Evolutionary conservation across 1,140 invertebrate genomes (phyloP), one percentile per base, ranked within the genome.

Genomic region (Micrasema minimum): DNA sequence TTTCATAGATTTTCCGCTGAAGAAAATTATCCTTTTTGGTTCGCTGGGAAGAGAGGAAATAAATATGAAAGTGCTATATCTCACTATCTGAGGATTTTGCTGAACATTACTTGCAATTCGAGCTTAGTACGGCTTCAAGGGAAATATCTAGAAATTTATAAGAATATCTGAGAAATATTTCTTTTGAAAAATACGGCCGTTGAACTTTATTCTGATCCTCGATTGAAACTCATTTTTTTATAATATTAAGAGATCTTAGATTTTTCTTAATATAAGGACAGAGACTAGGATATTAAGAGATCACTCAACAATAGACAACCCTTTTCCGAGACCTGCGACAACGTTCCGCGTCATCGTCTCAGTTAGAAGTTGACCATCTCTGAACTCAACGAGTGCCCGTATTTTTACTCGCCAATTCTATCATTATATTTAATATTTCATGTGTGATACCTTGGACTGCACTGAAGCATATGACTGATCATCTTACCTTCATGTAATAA

Each of bases 1-100:
- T 59, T 59, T 22, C 35, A 43, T 43, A 59, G 37, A 59, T 23
- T 41, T 41, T 55, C 51, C 10, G 51, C 16, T 35, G 51, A 26
- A 31, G 26, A 48, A 20, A 14, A 7, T 59, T 41, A 18, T 59
- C 37, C 18, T 59, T 59, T 59, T 51, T n/a, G 16, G 9, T 38
- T 23, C 55, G 7, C 16, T 16, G 3, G 14, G 14, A 41, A 23
- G 55, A 18, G 22, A 41, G 12, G 55, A 43, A 41, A 43, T 59
- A 43, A 41, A 43, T 59, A 41, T 41, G 55, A 59, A 43, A 4
- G 35, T 7, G 11, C 38, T 35, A 20, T 59, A 59, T 59, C 14
- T 59, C 12, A 31, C 2, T 16, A 23, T 14, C 23, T 35, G 9
- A 9, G 26, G 26, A 18, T 48, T 48, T 20, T 20, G 18, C 51